Evolutionary conservation across 2,113 vertebrate genomes (phyloP), one percentile per base, ranked within the genome.

Genomic region (Coryphaenoides rupestris): DNA sequence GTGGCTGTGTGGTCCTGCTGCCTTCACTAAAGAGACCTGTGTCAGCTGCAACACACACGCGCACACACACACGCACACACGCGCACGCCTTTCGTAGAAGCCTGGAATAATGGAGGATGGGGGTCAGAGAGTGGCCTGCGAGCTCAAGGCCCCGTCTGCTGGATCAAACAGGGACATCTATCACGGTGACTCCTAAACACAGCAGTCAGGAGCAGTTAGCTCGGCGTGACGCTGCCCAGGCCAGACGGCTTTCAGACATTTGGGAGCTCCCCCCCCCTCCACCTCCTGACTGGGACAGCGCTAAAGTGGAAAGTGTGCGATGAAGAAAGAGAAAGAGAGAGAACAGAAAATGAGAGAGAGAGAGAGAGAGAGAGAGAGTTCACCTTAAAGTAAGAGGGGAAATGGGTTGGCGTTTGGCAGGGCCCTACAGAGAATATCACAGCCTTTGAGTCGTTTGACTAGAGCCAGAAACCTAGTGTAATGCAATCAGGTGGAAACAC

Each of bases 1-100:
- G 90, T 87, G 80, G 80, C 73, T 64, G 28, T 77, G 82, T 90
- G 88, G 86, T 83, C 77, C 58, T n/a, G n/a, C 88, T 88, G 84
- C 70, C 78, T 5, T 66, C 65, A 62, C 70, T 78, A 78, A 61
- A 85, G 84, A 81, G 73, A 61, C 78, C 76, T 23, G n/a, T n/a
- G 85, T 89, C 86, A 88, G 88, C 86, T 83, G 87, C 79, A 70
- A 81, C 66, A 75, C 74, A 68, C 72, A 64, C 54, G 47, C 65
- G 55, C 63, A 13, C 50, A 14, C 13, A 3, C 28, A 66, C 68
- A 57, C 19, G 19, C 52, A 54, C 21, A n/a, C 63, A 19, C 73
- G 60, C 66, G 59, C 57, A 62, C 49, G 60, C 58, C 13, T 40
- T 40, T 40, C 9, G 33, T 40, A 40, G 33, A 12, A 40, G 33